phyloP scores from a whole-genome alignment of 2,797 vertebrate species.

The Gymnodraco acuticeps region DNA sequence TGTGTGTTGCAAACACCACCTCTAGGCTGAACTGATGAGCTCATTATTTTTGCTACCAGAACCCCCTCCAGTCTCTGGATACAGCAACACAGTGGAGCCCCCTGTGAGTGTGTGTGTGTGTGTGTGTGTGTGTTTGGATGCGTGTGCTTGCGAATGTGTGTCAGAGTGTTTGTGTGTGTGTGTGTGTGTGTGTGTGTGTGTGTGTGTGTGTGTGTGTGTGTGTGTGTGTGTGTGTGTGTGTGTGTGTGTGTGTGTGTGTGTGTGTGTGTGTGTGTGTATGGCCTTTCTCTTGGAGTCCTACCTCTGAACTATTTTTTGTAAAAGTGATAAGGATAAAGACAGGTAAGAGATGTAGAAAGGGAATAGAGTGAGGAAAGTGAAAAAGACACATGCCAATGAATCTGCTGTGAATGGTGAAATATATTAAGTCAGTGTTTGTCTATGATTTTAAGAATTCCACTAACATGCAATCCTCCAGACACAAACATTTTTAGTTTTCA shows the following conservation, averaged over 20 bases:
- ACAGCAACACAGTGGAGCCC: conserved; percentile 64
- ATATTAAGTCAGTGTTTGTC: conserved; percentile 22
- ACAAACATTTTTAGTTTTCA: conserved; percentile 4
- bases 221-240: too few species aligned
- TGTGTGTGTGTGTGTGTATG: conserved; percentile 38
- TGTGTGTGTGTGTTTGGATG: too few species aligned
- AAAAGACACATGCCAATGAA: conserved; percentile 13
- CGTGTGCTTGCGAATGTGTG: too few species aligned
- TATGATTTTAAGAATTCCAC: conserved; percentile 21
- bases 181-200: too few species aligned
- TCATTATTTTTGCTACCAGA: conserved; percentile 86
- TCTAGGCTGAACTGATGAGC: conserved; percentile 84
- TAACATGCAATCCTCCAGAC: conserved; percentile 10
- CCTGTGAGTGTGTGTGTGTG: conserved; percentile 13
- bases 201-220: conserved; percentile 42
- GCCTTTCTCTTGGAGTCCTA: conserved; percentile 63
- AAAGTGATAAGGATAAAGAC: conserved; percentile 63
- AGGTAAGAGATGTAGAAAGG: conserved; percentile 42
- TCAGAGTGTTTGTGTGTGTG: too few species aligned
- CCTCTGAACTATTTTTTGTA: conserved; percentile 72
- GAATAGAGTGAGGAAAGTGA: conserved; percentile 9
- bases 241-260: too few species aligned
- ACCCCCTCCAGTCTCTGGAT: conserved; percentile 74
- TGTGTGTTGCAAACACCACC: conserved; percentile 75
- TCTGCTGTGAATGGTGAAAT: conserved; percentile 22